A percentile compares a stretch with the other conserved stretches of the same genome.
phyloP scores from a whole-genome alignment of 2,888 invertebrate species.

The Lamproptera curius region DNA sequence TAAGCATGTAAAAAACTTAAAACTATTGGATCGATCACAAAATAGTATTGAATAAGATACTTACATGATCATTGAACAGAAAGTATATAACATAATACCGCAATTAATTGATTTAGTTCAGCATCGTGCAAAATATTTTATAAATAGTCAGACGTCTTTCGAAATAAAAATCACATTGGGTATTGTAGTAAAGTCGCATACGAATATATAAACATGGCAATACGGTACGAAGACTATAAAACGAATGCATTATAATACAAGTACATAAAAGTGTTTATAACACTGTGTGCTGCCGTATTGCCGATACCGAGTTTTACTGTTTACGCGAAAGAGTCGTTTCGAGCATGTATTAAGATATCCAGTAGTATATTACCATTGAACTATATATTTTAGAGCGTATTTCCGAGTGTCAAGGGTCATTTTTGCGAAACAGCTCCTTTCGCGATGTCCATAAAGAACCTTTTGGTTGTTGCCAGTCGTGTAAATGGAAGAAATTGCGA shows the following conservation, averaged over 20 bases:
- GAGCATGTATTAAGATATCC: constrained; percentile 21
- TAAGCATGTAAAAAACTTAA: too few relatives aligned
- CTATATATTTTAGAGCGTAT: too few relatives aligned
- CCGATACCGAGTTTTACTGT: constrained; percentile 49
- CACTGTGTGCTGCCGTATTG: constrained; percentile 42
- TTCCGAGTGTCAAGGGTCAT: too few relatives aligned
- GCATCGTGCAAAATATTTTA: constrained; percentile 51
- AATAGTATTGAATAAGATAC: too few relatives aligned
- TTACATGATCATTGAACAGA: too few relatives aligned
- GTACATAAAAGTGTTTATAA: constrained; percentile 58
- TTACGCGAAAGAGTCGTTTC: constrained; percentile 38
- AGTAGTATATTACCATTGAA: not conserved
- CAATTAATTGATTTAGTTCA: too few relatives aligned
- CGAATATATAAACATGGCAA: constrained; percentile 58
- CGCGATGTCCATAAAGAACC: constrained; percentile 14
- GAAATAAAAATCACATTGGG: constrained; percentile 36
- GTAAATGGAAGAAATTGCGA: constrained; percentile 26
- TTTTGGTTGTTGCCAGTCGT: constrained; percentile 24
- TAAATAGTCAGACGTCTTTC: constrained; percentile 53
- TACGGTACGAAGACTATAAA: constrained; percentile 52
- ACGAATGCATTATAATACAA: constrained; percentile 32
- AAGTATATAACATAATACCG: too few relatives aligned
- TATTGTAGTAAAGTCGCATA: constrained; percentile 42
- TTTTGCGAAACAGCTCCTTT: too few relatives aligned
- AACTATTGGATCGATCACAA: too few relatives aligned